These are phyloP conservation scores for Psettodes erumei DNA, from an alignment of 2,113 vertebrate species.

Conservation along the genomic window DNA sequence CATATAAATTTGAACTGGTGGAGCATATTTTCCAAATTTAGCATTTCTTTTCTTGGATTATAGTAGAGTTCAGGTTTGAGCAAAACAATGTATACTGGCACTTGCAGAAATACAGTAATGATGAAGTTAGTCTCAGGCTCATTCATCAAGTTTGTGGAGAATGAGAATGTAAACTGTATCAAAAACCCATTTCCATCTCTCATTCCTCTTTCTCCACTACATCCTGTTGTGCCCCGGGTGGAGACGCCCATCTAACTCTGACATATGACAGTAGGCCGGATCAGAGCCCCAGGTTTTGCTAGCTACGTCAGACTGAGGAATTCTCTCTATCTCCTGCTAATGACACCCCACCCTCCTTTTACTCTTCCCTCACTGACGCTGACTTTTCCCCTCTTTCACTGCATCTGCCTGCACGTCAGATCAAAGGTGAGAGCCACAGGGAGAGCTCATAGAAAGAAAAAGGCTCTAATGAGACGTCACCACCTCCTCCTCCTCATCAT, in stretches of 20 bases:
- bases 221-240: conserved; percentile 63
- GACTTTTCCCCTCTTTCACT: conserved; percentile 28
- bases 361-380: conserved; percentile 6
- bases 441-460: conserved; percentile 15
- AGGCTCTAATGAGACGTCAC: conserved; percentile 40
- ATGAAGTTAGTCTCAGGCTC: conserved; percentile 17
- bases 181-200: conserved; percentile 67
- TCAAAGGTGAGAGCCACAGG: conserved; percentile 65
- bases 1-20: not conserved
- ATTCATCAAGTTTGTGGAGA: conserved; percentile 35
- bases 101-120: conserved; percentile 8
- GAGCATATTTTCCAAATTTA: not conserved
- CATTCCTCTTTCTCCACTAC: conserved; percentile 59
- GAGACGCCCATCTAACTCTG: conserved; percentile 62
- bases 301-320: conserved; percentile 58
- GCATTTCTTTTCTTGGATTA: not conserved
- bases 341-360: conserved; percentile 21
- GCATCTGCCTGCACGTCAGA: conserved; percentile 45
- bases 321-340: conserved; percentile 46
- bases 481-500: conserved; percentile 21
- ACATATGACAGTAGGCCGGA: conserved; percentile 59
- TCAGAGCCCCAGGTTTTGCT: conserved; percentile 64
- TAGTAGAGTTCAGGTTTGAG: not conserved
- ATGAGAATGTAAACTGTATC: conserved; percentile 60
- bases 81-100: not conserved